Percentiles rank a stretch among this genome's conserved stretches.
phyloP scores from a whole-genome alignment of 2,113 vertebrate genomes.

The Ceyx margarethae region DNA sequence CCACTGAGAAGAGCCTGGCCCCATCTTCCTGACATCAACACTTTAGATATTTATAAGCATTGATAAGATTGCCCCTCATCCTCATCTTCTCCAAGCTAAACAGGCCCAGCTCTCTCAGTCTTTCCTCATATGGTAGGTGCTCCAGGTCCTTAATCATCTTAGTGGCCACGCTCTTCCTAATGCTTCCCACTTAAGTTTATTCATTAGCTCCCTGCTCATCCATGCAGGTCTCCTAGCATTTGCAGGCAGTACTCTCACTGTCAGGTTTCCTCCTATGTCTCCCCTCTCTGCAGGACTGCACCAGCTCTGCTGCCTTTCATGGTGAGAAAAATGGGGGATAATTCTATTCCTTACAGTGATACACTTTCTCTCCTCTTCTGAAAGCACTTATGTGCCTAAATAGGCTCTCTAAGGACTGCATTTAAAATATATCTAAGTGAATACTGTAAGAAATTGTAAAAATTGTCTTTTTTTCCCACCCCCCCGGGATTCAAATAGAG shows the following conservation, averaged over 20 bases:
- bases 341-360: neutral
- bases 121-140: too few relatives aligned
- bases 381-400: neutral
- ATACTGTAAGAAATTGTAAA: neutral
- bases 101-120: too few relatives aligned
- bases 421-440: neutral
- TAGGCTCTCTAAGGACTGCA: neutral
- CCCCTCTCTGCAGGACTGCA: neutral
- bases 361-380: neutral
- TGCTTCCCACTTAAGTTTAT: too few relatives aligned
- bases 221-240: neutral
- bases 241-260: fast-evolving
- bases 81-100: too few relatives aligned
- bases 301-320: neutral
- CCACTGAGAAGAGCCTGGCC: too few relatives aligned
- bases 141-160: too few relatives aligned
- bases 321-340: neutral
- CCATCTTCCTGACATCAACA: too few relatives aligned
- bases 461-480: too few relatives aligned
- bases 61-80: too few relatives aligned
- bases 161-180: too few relatives aligned
- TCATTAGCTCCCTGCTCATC: too few relatives aligned
- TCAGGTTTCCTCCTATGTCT: neutral
- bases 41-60: too few relatives aligned
- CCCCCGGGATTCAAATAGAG: neutral